These are phyloP conservation scores for zebrafish (Danio rerio) DNA, from an alignment of 2,113 vertebrate species.

Conservation along the genomic window DNA sequence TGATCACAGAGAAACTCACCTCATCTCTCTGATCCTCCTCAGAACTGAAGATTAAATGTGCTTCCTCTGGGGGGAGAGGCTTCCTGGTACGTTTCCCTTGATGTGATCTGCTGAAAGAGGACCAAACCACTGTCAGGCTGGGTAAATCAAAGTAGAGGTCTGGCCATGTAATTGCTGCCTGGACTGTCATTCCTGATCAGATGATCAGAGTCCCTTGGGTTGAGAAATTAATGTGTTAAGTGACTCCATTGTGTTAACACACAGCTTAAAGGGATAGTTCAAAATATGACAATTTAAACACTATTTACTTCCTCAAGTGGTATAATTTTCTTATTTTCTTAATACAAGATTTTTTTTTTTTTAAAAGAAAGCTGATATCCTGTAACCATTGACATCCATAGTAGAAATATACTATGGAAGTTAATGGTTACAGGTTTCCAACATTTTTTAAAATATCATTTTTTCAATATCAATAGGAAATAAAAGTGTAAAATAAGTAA, in stretches of 20 bases:
- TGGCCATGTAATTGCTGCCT: conserved; percentile 12
- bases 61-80: conserved; percentile 40
- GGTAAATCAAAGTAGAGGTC: conserved; percentile 57
- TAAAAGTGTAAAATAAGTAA: too few species aligned
- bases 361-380: too few species aligned
- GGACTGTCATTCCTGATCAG: conserved; percentile 33
- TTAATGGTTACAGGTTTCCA: too few species aligned
- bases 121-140: conserved; percentile 44
- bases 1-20: conserved; percentile 34
- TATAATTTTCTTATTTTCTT: too few species aligned
- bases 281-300: too few species aligned
- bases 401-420: too few species aligned
- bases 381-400: background rate
- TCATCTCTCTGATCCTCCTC: conserved; percentile 49
- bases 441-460: too few species aligned
- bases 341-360: too few species aligned
- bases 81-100: conserved; percentile 61
- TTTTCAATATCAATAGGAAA: too few species aligned
- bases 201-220: conserved; percentile 30
- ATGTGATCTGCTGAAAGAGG: conserved; percentile 61
- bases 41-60: conserved; percentile 46
- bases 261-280: too few species aligned
- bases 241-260: too few species aligned
- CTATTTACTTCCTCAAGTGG: too few species aligned
- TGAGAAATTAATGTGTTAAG: conserved; percentile 8